Base-by-base conservation (phyloP, 2,797 vertebrate species). In the Microchirus variegatus region DNA sequence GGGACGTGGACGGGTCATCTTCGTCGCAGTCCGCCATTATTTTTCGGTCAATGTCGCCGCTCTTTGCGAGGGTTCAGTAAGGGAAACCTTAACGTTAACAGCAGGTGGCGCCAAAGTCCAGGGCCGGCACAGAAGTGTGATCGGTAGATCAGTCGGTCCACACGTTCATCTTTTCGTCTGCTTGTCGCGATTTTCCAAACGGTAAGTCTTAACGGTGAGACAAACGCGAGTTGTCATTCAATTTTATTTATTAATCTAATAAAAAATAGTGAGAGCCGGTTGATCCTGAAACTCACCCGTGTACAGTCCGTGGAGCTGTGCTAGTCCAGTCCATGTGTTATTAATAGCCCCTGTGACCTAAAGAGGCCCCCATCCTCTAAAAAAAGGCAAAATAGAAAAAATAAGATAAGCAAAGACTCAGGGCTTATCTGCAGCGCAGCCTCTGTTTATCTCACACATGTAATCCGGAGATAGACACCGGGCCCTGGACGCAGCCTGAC, bases 11-110 rank as follows among this genome's bases (percentile, higher is more conserved):
- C 73, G 87, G 70, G 70, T 87, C 85, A 2, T 77, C 62, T 37
- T 88, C 78, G 42, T 88, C 75, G 53, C 77, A 83, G 54, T 89
- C 82, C 0, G 91, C 90, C 94, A 95, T 93, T 5, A 22, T 78
- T 45, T 45, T 54, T 53, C 36, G 47, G 56, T 77, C 43, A 35
- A 63, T 37, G 12, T 15, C 19, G 13, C 31, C 31, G 31, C 31
- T 31, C 31, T 31, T n/a, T n/a, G n/a, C n/a, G n/a, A n/a, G n/a
- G n/a, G n/a, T n/a, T n/a, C n/a, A n/a, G n/a, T n/a, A n/a, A n/a
- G n/a, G n/a, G n/a, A n/a, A n/a, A n/a, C n/a, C n/a, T n/a, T n/a
- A 31, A 31, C 31, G 4, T 31, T 31, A 31, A 6, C 31, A 31
- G 31, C 8, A 31, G 31, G 31, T 31, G 31, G 31, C 31, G 31